Evolutionary conservation across 2,797 vertebrate genomes (phyloP), one percentile per base, ranked within the genome.

Genomic region (Clarias laeviceps): DNA sequence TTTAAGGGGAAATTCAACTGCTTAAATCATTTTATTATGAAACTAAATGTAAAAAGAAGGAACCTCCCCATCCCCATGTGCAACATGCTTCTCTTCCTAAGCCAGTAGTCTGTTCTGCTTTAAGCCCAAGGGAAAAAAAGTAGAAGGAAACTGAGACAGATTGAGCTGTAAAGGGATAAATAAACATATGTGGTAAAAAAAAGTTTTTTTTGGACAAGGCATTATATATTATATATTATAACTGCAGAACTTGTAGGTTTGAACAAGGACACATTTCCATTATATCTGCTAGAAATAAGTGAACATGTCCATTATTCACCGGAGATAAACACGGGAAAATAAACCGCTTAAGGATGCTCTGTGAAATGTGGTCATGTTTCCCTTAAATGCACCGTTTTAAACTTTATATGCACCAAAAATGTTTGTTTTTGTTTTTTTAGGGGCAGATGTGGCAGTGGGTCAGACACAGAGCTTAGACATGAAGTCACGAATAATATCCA

Each of bases 381-480:
- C 12, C 34, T 24, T 40, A 1, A 54, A 50, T 70, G 34, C 68
- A 24, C 7, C 5, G 37, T 70, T n/a, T 45, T 50, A 14, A 50
- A 27, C 40, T 50, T 15, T 0, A 27, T 24, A 12, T n/a, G 69
- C 37, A 40, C 32, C 59, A 70, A n/a, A 70, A 40, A 37, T 11
- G 1, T 76, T 7, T 29, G 0, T 17, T 27, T 4, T 0, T 32
- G 2, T 69, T 59, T 56, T 92, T 84, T 59, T 83, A 94, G 93
- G 32, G 64, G 85, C 82, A 94, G 92, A 87, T 94, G 88, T 90
- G 92, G 89, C 80, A 91, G 94, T 77, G 93, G 93, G 1, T 93
- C 96, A 56, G 96, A 97, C 40, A 91, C 95, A 17, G 94, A 94
- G 88, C 93, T 95, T 91, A 96, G 96, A 90, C 97, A 94, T 92